phyloP scores from a whole-genome alignment of 2,888 invertebrate genomes.

The Corythucha ciliata region DNA sequence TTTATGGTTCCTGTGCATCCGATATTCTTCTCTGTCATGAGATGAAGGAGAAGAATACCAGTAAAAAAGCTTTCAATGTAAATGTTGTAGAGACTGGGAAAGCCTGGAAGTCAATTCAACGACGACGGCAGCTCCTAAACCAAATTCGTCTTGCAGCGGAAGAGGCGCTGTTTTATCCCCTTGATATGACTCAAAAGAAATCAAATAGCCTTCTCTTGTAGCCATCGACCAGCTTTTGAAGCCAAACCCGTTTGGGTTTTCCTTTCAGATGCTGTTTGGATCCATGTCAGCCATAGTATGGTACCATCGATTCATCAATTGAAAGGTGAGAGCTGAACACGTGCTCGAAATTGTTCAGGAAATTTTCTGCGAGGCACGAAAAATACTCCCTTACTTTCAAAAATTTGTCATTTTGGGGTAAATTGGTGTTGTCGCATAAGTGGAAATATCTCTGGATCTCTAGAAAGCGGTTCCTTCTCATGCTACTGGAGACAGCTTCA shows the following conservation, averaged over 20 bases:
- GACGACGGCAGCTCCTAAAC: slow-evolving; percentile 18
- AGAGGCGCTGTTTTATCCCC: slow-evolving; percentile 14
- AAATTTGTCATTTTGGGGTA: slow-evolving; percentile 26
- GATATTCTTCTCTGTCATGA: slow-evolving; percentile 2
- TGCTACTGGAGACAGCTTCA: slow-evolving; percentile 3
- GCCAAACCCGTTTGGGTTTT: slow-evolving; percentile 27
- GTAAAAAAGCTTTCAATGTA: slow-evolving; percentile 13
- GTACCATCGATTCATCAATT: slow-evolving; percentile 30
- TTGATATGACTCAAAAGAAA: slow-evolving; percentile 15
- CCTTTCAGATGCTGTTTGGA: slow-evolving; percentile 29
- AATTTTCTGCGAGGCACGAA: slow-evolving; percentile 26
- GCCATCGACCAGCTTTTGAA: slow-evolving; percentile 24
- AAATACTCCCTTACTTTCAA: slow-evolving; percentile 29
- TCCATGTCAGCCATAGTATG: slow-evolving; percentile 29
- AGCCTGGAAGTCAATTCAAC: not conserved
- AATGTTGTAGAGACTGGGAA: slow-evolving; percentile 12
- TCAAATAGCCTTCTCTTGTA: slow-evolving; percentile 12
- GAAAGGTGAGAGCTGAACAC: slow-evolving; percentile 20
- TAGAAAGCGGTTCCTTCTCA: slow-evolving; percentile 24
- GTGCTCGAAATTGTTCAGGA: slow-evolving; percentile 22
- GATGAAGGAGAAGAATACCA: not conserved
- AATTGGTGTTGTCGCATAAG: slow-evolving; percentile 18
- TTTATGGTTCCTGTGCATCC: slow-evolving; percentile 7
- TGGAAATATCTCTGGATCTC: slow-evolving; percentile 23
- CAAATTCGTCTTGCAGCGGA: slow-evolving; percentile 11